Evolutionary conservation across 2,113 vertebrate genomes (phyloP).

Genomic region (Nothoprocta perdicaria): DNA sequence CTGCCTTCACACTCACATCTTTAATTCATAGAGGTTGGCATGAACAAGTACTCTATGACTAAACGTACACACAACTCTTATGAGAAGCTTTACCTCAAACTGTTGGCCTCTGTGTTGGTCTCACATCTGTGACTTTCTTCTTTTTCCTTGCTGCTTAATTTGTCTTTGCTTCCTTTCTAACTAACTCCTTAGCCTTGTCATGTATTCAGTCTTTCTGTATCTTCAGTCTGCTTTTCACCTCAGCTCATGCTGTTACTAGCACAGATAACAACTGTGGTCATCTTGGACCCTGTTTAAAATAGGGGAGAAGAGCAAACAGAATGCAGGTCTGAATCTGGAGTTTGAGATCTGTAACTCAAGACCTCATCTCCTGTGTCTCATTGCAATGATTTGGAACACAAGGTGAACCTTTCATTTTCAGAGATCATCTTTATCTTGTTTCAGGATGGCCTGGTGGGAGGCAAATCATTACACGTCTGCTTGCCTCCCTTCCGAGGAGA

Average conservation of each 20-base stretch:
- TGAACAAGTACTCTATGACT: not conserved
- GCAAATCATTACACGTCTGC: constrained; percentile 83
- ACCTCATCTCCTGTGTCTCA: not conserved
- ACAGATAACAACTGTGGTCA: not conserved
- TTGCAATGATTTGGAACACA: not conserved
- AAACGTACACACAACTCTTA: not conserved
- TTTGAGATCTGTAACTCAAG: not conserved
- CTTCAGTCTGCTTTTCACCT: not conserved
- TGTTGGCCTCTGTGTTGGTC: not conserved
- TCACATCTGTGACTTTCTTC: not conserved
- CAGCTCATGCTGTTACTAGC: not conserved
- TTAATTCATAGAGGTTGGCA: not conserved
- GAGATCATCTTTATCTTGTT: not conserved
- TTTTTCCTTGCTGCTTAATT: not conserved
- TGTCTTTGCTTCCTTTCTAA: not conserved
- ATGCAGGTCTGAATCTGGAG: not conserved
- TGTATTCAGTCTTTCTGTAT: not conserved
- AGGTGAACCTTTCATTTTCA: not conserved
- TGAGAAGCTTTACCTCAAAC: not conserved
- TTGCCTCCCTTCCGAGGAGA: constrained; percentile 83
- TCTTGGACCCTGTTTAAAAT: not conserved
- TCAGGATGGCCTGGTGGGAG: constrained; percentile 91
- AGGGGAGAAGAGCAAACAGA: not conserved
- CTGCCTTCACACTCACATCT: not conserved
- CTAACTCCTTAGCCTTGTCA: not conserved